Conservation (phyloP, 2,113 vertebrate species). For the Cervus canadensis region DNA sequence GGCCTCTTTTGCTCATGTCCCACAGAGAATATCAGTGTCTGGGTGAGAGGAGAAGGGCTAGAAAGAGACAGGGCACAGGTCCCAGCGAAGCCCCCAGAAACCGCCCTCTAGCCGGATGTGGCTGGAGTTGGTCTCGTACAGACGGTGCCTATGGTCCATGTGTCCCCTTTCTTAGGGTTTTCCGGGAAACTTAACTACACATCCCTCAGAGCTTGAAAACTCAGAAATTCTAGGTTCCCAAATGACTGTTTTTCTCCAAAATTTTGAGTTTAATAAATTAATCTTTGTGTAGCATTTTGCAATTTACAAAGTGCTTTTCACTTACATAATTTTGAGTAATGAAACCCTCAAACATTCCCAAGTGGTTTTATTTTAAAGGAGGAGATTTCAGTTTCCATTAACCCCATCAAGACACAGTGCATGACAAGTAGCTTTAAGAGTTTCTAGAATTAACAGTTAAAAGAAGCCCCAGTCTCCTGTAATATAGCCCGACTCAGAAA, state of each 20-base stretch:
- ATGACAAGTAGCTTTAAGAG: neutral
- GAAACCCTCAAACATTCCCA: neutral
- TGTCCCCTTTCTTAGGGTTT: neutral
- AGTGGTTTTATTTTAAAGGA: neutral
- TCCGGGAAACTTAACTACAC: neutral
- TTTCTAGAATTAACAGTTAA: neutral
- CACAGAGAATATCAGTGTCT: neutral
- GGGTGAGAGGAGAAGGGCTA: neutral
- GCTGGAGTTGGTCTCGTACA: fast-evolving
- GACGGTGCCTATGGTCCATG: neutral
- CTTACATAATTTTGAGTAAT: neutral
- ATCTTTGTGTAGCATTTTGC: neutral
- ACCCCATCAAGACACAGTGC: neutral
- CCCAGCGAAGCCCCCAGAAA: neutral
- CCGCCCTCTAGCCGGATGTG: neutral
- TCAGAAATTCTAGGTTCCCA: neutral
- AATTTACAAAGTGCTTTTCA: neutral
- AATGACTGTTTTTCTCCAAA: neutral
- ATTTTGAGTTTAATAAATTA: neutral
- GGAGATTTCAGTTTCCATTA: neutral
- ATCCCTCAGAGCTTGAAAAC: neutral
- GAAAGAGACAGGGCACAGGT: neutral
- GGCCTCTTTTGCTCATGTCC: neutral
- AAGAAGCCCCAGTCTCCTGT: neutral
- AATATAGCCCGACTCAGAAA: neutral